Evolutionary conservation across 2,888 invertebrate species (phyloP).

Genomic region (Scaptomyza reducta): DNA sequence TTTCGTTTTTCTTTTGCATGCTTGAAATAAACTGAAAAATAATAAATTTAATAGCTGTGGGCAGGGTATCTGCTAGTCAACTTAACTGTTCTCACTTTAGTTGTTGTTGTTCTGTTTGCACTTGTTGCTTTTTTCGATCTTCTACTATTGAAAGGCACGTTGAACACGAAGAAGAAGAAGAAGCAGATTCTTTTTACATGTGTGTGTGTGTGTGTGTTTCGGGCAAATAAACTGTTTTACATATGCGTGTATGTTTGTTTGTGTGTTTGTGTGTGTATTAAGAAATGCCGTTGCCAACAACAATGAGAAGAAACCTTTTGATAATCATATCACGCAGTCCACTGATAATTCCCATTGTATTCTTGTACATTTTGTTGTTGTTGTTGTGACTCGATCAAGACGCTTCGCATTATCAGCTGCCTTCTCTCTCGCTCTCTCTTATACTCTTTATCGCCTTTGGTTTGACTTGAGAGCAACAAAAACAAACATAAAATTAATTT

Average conservation of each 20-base stretch:
- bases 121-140: slow-evolving; percentile 40
- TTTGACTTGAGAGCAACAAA: slow-evolving; percentile 1
- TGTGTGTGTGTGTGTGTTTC: slow-evolving; percentile 28
- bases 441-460: slow-evolving; percentile 5
- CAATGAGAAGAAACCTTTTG: slow-evolving; percentile 68
- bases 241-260: slow-evolving; percentile 17
- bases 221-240: slow-evolving; percentile 57
- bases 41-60: no score
- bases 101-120: slow-evolving; percentile 5
- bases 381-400: slow-evolving; percentile 39
- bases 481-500: slow-evolving; percentile 17
- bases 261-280: slow-evolving; percentile 40
- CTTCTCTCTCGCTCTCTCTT: slow-evolving; percentile 16
- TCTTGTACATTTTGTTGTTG: slow-evolving; percentile 35
- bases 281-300: slow-evolving; percentile 62
- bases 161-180: slow-evolving; percentile 37
- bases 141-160: slow-evolving; percentile 47
- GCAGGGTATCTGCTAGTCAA: slow-evolving; percentile 5
- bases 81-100: not conserved
- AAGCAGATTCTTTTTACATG: slow-evolving; percentile 30
- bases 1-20: not conserved
- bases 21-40: no score
- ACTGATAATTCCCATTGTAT: slow-evolving; percentile 77
- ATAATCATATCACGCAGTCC: slow-evolving; percentile 79
- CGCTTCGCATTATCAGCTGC: slow-evolving; percentile 59